Percentiles rank a stretch among this genome's conserved stretches.
phyloP scores from a whole-genome alignment of 2,888 invertebrate genomes.

The Sturmia bella region DNA sequence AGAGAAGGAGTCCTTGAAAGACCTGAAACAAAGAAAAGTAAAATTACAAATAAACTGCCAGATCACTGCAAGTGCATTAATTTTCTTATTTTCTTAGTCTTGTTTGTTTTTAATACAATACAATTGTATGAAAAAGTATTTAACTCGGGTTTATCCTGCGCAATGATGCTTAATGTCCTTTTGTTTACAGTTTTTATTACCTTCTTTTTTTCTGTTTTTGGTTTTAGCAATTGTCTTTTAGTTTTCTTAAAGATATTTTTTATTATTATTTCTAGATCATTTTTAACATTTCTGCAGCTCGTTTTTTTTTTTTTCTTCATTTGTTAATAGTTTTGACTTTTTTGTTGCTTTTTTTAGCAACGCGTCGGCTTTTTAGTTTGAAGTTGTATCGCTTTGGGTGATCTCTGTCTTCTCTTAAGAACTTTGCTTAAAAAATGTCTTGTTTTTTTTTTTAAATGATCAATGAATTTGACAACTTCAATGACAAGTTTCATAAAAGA shows the following conservation, averaged over 20 bases:
- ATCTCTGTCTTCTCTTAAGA: background rate
- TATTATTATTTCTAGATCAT: conserved; percentile 2
- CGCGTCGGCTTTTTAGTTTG: conserved; percentile 53
- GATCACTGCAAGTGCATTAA: conserved; percentile 69
- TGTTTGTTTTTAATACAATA: background rate
- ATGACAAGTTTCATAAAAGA: conserved; percentile 39
- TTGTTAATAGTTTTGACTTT: conserved; percentile 48
- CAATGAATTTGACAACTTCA: conserved; percentile 21
- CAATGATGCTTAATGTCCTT: conserved; percentile 57
- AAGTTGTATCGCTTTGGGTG: conserved; percentile 35
- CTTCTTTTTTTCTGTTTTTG: conserved; percentile 8
- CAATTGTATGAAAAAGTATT: conserved; percentile 23
- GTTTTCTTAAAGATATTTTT: background rate
- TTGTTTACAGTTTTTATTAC: conserved; percentile 33
- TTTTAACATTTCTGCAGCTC: conserved; percentile 6
- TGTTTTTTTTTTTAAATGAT: background rate
- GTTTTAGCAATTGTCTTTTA: conserved; percentile 43
- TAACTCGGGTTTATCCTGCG: conserved; percentile 31
- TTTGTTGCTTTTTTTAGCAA: conserved; percentile 7
- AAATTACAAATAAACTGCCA: conserved; percentile 60
- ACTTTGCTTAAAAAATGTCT: background rate
- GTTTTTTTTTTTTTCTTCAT: conserved; percentile 39
- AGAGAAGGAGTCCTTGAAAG: background rate
- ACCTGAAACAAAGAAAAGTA: background rate
- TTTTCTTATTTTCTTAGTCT: background rate